Evolutionary conservation across 2,113 vertebrate species (phyloP).

Genomic region (Brachyhypopomus occidentalis): DNA sequence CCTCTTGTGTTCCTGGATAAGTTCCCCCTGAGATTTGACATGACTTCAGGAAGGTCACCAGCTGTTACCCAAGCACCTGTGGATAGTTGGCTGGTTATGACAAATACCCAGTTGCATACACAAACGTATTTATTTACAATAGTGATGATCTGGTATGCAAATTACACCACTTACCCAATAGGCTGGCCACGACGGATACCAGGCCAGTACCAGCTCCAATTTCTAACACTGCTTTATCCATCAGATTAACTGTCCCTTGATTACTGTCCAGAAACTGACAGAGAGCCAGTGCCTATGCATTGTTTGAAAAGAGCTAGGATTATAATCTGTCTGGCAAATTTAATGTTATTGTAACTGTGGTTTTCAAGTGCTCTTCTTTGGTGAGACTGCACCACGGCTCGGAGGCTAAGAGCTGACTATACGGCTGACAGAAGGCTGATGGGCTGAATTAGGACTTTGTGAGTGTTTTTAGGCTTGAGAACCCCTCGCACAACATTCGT

Average conservation of each 20-base stretch:
- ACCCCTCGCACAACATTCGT: too few relatives aligned
- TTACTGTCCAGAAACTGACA: slow-evolving; percentile 86
- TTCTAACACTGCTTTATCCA: slow-evolving; percentile 84
- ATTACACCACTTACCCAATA: slow-evolving; percentile 59
- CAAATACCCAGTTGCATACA: too few relatives aligned
- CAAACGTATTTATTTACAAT: neutral
- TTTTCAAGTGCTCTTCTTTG: neutral
- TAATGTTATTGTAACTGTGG: neutral
- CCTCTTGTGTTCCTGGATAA: slow-evolving; percentile 74
- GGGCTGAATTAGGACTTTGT: too few relatives aligned
- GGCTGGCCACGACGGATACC: slow-evolving; percentile 60
- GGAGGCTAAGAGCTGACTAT: too few relatives aligned
- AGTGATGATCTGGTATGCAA: neutral
- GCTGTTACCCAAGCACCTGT: slow-evolving; percentile 82
- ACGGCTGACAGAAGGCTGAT: too few relatives aligned
- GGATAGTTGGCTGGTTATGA: slow-evolving; percentile 44
- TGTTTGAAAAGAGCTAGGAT: neutral
- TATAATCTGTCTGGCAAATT: neutral
- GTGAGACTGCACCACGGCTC: neutral
- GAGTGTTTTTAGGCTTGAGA: too few relatives aligned
- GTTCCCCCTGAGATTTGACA: slow-evolving; percentile 81
- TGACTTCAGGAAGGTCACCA: slow-evolving; percentile 78
- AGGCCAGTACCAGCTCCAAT: slow-evolving; percentile 89
- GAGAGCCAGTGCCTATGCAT: slow-evolving; percentile 79
- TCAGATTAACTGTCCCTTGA: slow-evolving; percentile 74